These are phyloP conservation scores for Mizuhopecten yessoensis DNA, from an alignment of 1,140 invertebrate genomes.

Conservation along the genomic window DNA sequence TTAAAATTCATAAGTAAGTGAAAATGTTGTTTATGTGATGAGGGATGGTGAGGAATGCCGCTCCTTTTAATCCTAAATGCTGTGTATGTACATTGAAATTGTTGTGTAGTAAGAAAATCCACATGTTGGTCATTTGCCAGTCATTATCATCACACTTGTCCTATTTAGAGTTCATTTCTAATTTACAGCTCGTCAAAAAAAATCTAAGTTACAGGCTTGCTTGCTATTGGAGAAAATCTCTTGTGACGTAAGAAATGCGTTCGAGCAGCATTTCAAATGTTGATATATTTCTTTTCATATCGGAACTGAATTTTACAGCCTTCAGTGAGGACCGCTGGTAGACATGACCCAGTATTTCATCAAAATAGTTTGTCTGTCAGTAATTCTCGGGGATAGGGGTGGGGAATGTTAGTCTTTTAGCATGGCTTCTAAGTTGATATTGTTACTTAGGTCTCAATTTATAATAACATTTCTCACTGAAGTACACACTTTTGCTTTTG, in stretches of 20 bases:
- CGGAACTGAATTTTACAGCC: not conserved
- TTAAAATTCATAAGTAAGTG: slow-evolving; percentile 36
- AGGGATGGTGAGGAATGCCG: not conserved
- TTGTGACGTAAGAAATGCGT: slow-evolving; percentile 26
- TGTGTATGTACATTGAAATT: not conserved
- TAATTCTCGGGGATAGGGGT: not conserved
- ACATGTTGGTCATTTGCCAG: slow-evolving; percentile 22
- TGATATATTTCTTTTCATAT: slow-evolving; percentile 19
- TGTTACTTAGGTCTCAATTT: not conserved
- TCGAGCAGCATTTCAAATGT: slow-evolving; percentile 16
- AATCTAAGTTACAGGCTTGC: not conserved
- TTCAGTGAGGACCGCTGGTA: not conserved
- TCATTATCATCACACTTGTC: slow-evolving; percentile 33
- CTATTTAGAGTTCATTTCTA: not conserved
- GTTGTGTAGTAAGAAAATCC: slow-evolving; percentile 3
- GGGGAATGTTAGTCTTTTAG: not conserved
- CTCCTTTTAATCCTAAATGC: not conserved
- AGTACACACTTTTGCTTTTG: slow-evolving; percentile 3
- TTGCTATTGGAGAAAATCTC: slow-evolving; percentile 38
- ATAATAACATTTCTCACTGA: slow-evolving; percentile 7
- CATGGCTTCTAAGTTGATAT: not conserved
- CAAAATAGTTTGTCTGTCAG: not conserved
- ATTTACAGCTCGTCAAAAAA: not conserved
- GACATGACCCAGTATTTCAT: not conserved
- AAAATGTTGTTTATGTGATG: not conserved